Base-by-base conservation (phyloP, 2,113 vertebrate species). In the Micromys minutus region DNA sequence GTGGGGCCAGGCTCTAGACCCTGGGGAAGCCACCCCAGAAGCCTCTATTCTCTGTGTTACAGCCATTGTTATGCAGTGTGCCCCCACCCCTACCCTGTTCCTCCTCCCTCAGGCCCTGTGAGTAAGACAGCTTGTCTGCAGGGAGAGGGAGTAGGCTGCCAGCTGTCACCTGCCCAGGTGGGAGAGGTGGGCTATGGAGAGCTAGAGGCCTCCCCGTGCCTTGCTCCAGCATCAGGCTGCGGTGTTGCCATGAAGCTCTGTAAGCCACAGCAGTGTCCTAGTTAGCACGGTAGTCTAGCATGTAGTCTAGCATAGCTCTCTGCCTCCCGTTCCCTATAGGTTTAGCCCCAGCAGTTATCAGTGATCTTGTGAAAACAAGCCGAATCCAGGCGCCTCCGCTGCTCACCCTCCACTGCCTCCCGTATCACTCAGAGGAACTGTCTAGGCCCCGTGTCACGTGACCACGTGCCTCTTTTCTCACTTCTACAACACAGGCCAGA, bases 1-100 rank as follows among this genome's bases (percentile, higher is more conserved):
- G 71, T 11, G 74, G 69, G 90, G 13, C 42, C 94, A 98, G 98
- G 98, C 98, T 87, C 67, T 0, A 21, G 0, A 94, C 97, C 92
- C 93, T 69, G 86, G 67, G 71, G 39, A 98, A 80, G 97, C 71
- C 5, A 55, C 77, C 5, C 72, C 92, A 65, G 95, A 95, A 97
- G 95, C 77, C 95, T 97, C 96, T 87, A 17, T 84, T 90, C 95
- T 97, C 75, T 95, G 59, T 63, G 0, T 86, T 31, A 95, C 87
- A 86, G 93, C 93, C 74, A 21, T 91, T 76, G 24, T 93, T 36
- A 36, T 72, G 47, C 74, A 57, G 87, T 69, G 55, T 77, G 71
- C 57, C 59, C 87, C 61, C 63, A 74, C 45, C 12, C 76, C 36
- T 80, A 80, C 42, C 50, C 84, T 22, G 45, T 72, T 61, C 71